These are phyloP conservation scores for Palythoa heliodiscus DNA, from an alignment of 92 coral and sea anemone genomes.

Conservation along the genomic window DNA sequence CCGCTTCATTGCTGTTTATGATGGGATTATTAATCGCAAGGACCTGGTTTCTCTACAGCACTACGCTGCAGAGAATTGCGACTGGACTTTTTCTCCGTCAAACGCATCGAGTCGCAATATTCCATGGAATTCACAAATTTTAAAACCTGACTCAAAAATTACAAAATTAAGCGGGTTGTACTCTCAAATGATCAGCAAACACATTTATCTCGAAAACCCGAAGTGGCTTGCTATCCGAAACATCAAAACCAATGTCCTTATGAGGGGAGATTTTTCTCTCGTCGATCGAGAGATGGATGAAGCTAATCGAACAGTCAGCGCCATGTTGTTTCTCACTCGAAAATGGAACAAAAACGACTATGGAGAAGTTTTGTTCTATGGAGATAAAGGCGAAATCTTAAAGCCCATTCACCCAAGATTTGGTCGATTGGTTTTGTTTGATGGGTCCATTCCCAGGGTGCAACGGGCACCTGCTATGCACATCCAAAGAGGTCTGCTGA, in stretches of 20 bases:
- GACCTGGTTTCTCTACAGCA: background rate
- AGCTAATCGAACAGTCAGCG: constrained; percentile 9
- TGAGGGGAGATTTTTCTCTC: constrained; percentile 20
- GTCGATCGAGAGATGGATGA: background rate
- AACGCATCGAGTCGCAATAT: constrained; percentile 6
- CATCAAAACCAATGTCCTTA: background rate
- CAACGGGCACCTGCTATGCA: constrained; percentile 28
- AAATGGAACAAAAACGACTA: constrained; percentile 21
- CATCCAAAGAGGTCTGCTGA: background rate
- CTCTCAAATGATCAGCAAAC: background rate
- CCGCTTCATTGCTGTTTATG: constrained; percentile 11
- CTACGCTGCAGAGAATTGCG: constrained; percentile 14
- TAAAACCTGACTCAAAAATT: constrained; percentile 7
- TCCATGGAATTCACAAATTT: constrained; percentile 33
- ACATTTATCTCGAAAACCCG: background rate
- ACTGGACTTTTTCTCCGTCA: constrained; percentile 8
- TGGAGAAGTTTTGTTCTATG: constrained; percentile 23
- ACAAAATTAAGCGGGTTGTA: background rate
- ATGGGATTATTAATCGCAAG: background rate
- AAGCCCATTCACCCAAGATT: constrained; percentile 16
- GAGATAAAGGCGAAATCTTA: background rate
- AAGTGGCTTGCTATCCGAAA: background rate
- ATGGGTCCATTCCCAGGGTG: constrained; percentile 28
- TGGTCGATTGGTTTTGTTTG: constrained; percentile 17
- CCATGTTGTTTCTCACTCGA: constrained; percentile 13